phyloP scores from a whole-genome alignment of 2,888 invertebrate species.

The Cenopis cana region DNA sequence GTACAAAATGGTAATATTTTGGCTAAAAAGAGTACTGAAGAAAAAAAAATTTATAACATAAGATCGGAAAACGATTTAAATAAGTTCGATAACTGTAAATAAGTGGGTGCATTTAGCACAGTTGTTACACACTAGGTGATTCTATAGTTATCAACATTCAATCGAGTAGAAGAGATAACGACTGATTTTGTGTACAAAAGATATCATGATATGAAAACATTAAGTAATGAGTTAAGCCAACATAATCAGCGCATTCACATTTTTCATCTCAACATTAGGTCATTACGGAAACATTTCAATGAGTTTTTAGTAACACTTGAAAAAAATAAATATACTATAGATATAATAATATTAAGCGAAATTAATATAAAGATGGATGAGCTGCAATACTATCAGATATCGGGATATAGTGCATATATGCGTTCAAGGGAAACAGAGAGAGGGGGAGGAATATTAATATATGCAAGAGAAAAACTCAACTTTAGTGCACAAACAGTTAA shows the following conservation, averaged over 20 bases:
- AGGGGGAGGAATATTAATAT: conserved; percentile 1
- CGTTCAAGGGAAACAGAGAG: conserved; percentile 7
- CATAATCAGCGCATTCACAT: conserved; percentile 5
- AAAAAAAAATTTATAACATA: conserved; percentile 41
- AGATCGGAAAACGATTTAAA: conserved; percentile 6
- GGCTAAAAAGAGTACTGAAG: conserved; percentile 41
- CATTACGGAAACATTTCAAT: conserved; percentile 2
- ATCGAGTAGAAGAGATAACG: not conserved
- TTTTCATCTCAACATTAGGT: conserved; percentile 10
- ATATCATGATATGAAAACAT: not conserved
- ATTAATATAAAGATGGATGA: conserved; percentile 4
- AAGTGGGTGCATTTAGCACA: conserved; percentile 5
- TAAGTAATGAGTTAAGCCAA: not conserved
- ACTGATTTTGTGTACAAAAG: conserved; percentile 10
- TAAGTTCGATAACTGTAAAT: not conserved
- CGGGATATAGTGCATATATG: not conserved
- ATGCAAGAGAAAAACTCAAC: not conserved
- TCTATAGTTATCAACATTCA: conserved; percentile 1
- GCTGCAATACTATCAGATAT: not conserved
- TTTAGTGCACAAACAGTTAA: conserved; percentile 3
- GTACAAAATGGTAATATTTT: conserved; percentile 40
- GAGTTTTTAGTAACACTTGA: not conserved
- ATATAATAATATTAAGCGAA: conserved; percentile 7
- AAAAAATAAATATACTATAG: not conserved
- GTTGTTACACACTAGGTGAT: not conserved